phyloP scores from a whole-genome alignment of 2,113 vertebrate species.

The Emberiza fucata region DNA sequence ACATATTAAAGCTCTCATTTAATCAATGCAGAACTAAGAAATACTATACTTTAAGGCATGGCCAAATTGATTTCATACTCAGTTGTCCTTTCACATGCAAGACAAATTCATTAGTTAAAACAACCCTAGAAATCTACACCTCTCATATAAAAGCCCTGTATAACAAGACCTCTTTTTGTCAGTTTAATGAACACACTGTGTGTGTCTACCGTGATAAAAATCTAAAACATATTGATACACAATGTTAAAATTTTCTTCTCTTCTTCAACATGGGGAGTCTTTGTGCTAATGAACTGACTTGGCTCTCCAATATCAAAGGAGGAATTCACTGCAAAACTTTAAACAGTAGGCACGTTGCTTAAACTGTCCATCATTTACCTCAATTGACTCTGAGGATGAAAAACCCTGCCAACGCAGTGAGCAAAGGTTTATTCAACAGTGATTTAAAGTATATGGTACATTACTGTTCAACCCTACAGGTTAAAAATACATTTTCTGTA shows the following conservation, averaged over 20 bases:
- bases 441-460: background rate
- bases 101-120: conserved; percentile 60
- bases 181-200: background rate
- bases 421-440: background rate
- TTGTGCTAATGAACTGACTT: background rate
- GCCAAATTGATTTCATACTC: conserved; percentile 64
- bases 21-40: conserved; percentile 55
- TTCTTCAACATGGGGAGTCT: background rate
- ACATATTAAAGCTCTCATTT: conserved; percentile 50
- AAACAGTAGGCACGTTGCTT: background rate
- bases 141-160: background rate
- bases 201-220: background rate
- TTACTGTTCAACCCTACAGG: background rate
- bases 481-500: background rate
- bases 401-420: background rate
- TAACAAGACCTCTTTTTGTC: background rate
- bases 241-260: background rate
- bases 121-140: background rate
- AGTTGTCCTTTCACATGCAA: conserved; percentile 57
- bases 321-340: background rate
- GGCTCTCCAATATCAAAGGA: background rate
- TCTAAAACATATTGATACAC: background rate
- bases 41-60: conserved; percentile 51
- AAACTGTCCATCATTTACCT: background rate
- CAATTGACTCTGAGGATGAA: background rate